Conservation (phyloP, 1,140 invertebrate species). For the Solenopsis fugax region DNA sequence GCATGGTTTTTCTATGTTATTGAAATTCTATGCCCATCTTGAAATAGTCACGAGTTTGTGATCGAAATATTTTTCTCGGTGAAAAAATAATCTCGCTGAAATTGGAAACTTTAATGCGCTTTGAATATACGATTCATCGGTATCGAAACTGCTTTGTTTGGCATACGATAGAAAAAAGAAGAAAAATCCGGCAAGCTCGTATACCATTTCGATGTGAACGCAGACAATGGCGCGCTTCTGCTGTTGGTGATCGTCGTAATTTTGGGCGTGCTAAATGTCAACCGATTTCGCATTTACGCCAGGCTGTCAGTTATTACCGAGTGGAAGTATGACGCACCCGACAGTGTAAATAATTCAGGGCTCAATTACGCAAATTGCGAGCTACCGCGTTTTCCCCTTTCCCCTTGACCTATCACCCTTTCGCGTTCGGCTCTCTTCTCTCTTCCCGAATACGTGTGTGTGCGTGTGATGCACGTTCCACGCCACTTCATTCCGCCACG, state of each 20-base stretch:
- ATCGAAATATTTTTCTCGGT: slow-evolving; percentile 35
- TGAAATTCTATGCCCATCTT: background rate
- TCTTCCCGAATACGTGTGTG: background rate
- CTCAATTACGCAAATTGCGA: slow-evolving; percentile 86
- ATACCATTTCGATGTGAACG: background rate
- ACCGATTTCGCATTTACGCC: slow-evolving; percentile 75
- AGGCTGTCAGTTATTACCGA: slow-evolving; percentile 81
- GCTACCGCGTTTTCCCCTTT: slow-evolving; percentile 67
- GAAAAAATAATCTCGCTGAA: slow-evolving; percentile 24
- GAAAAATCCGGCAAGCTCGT: slow-evolving; percentile 5
- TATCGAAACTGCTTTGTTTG: slow-evolving; percentile 9
- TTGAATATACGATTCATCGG: slow-evolving; percentile 34
- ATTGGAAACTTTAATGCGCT: slow-evolving; percentile 41
- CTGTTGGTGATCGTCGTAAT: slow-evolving; percentile 65
- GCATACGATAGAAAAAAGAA: background rate
- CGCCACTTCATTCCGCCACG: slow-evolving; percentile 72
- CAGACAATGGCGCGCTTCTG: slow-evolving; percentile 59
- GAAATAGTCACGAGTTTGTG: background rate
- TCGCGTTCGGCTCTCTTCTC: slow-evolving; percentile 39
- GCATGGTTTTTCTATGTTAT: background rate
- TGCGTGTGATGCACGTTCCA: slow-evolving; percentile 67
- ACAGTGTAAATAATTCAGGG: slow-evolving; percentile 86
- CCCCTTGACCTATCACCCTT: slow-evolving; percentile 47
- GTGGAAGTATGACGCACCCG: slow-evolving; percentile 84
- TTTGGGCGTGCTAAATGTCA: slow-evolving; percentile 75